Percentiles rank a stretch among this genome's conserved stretches.
These are phyloP conservation scores for Rhadina sibilatrix DNA, from an alignment of 2,113 vertebrate genomes.

Conservation along the genomic window DNA sequence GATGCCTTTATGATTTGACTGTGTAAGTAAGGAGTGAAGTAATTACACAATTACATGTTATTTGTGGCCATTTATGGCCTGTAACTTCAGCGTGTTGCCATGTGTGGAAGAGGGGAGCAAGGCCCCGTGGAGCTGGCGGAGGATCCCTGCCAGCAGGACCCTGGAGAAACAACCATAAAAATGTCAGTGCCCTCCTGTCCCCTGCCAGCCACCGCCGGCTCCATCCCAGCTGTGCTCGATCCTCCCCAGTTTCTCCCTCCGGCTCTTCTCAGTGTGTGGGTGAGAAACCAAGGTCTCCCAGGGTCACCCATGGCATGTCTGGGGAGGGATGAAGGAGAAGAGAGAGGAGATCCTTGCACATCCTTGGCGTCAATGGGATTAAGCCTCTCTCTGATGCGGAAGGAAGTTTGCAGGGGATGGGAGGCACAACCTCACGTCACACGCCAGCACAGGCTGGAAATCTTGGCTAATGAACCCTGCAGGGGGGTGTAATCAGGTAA, in stretches of 20 bases:
- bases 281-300: background rate
- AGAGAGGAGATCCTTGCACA: background rate
- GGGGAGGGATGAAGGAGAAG: background rate
- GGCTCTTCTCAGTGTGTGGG: background rate
- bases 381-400: background rate
- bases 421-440: background rate
- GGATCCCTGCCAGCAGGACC: background rate
- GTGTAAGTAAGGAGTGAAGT: constrained; percentile 60
- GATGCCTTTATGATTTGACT: constrained; percentile 64
- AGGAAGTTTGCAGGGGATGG: background rate
- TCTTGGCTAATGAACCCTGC: background rate
- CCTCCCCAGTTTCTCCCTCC: background rate
- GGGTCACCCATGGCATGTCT: background rate
- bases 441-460: rapidly evolving
- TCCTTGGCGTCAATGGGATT: background rate
- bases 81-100: constrained; percentile 45
- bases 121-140: background rate
- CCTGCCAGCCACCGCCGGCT: rapidly evolving
- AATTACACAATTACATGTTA: constrained; percentile 61
- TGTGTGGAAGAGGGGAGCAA: background rate
- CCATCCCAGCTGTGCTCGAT: rapidly evolving
- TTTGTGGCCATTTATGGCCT: constrained; percentile 58
- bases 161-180: background rate
- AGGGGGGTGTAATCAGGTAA: background rate
- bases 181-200: background rate